Evolutionary conservation across 2,888 invertebrate genomes (phyloP).

Genomic region (Catocala sponsa): DNA sequence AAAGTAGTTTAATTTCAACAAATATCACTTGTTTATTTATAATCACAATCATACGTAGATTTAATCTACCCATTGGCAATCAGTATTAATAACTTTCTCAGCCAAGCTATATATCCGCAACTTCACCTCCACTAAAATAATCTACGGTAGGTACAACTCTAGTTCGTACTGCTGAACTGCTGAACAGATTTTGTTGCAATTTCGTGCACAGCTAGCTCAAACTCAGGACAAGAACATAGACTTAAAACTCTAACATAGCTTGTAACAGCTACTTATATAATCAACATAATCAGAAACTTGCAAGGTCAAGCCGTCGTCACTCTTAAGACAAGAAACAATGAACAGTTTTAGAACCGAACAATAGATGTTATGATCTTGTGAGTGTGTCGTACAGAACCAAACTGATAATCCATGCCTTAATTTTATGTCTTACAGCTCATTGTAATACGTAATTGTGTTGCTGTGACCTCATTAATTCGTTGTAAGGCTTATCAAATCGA

Average conservation of each 20-base stretch:
- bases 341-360: constrained; percentile 21
- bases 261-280: neutral
- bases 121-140: no score
- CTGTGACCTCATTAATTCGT: neutral
- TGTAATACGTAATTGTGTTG: constrained; percentile 1
- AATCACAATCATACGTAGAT: no score
- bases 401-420: constrained; percentile 6
- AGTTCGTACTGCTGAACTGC: neutral
- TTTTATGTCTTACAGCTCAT: constrained; percentile 13
- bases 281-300: neutral
- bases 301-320: neutral
- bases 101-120: no score
- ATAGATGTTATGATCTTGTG: constrained; percentile 27
- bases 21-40: no score
- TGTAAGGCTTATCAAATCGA: no score
- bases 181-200: neutral
- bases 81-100: no score
- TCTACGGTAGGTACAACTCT: no score
- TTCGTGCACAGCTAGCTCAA: no score
- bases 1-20: no score
- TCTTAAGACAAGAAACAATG: constrained; percentile 20
- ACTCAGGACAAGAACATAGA: no score
- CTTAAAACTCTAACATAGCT: no score
- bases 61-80: no score
- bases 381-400: constrained; percentile 29